Evolutionary conservation across 2,113 vertebrate species (phyloP).

Genomic region (Rissa tridactyla): DNA sequence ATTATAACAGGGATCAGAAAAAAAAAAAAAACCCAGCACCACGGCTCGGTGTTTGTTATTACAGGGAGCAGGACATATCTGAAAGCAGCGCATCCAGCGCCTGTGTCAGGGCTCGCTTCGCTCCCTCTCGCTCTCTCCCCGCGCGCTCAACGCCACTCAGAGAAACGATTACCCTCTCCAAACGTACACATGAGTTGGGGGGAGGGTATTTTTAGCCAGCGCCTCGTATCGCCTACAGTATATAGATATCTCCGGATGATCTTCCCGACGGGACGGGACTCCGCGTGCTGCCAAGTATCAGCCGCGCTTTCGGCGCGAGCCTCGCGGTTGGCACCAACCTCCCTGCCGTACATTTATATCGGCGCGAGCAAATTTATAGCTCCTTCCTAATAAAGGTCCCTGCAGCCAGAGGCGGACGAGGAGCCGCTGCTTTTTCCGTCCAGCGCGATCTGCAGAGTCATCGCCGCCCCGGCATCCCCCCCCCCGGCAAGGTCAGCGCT

Average conservation of each 20-base stretch:
- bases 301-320: not conserved
- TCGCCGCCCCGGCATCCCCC: fast-evolving
- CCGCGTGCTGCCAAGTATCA: conserved; percentile 14
- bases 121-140: not conserved
- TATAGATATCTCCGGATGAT: not conserved
- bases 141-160: fast-evolving
- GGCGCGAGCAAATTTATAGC: not conserved
- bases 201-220: conserved; percentile 49
- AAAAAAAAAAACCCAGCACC: not conserved
- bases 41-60: conserved; percentile 14
- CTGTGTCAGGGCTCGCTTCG: not conserved
- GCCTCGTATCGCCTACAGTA: not conserved
- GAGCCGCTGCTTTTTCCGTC: not conserved
- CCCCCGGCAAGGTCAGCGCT: not conserved
- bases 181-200: conserved; percentile 60
- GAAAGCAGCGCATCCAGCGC: not conserved
- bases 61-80: not conserved
- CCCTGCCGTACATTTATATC: not conserved
- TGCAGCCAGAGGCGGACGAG: not conserved
- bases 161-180: not conserved
- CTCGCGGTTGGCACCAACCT: not conserved
- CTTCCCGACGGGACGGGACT: not conserved
- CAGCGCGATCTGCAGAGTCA: not conserved
- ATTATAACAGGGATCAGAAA: conserved; percentile 15
- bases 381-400: not conserved